phyloP scores from a whole-genome alignment of 1,140 invertebrate genomes.

The Whitmania pigra region DNA sequence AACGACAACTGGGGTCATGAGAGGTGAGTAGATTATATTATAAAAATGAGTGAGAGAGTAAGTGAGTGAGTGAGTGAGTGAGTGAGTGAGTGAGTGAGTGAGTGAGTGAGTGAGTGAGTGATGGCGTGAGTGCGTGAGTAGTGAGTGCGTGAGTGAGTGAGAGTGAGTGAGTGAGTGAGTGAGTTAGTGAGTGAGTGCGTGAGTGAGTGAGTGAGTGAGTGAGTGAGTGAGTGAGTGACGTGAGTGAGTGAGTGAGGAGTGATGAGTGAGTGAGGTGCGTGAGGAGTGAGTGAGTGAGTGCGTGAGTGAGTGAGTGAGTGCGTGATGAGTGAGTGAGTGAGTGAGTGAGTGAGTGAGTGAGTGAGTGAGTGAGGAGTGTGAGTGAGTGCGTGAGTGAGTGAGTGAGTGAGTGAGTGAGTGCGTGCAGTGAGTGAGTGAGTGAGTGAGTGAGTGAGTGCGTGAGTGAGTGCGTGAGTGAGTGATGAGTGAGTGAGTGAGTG shows the following conservation, averaged over 20 bases:
- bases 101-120: conserved; percentile 20
- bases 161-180: conserved; percentile 12
- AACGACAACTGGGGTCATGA: too few species aligned
- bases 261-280: conserved; percentile 10
- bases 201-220: too few species aligned
- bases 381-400: too few species aligned
- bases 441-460: too few species aligned
- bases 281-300: too few species aligned
- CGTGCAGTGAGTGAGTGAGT: conserved; percentile 12
- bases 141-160: not conserved
- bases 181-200: too few species aligned
- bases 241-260: conserved; percentile 10
- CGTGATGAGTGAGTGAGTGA: conserved; percentile 14
- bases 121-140: too few species aligned
- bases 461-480: too few species aligned
- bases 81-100: conserved; percentile 15
- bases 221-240: too few species aligned
- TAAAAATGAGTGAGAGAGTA: too few species aligned
- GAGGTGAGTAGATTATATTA: not conserved
- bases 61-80: conserved; percentile 7
- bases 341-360: conserved; percentile 10
- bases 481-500: too few species aligned
- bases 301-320: too few species aligned
- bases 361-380: conserved; percentile 14
- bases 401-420: not conserved